phyloP scores from a whole-genome alignment of 2,888 invertebrate species.

The Amiota minor region DNA sequence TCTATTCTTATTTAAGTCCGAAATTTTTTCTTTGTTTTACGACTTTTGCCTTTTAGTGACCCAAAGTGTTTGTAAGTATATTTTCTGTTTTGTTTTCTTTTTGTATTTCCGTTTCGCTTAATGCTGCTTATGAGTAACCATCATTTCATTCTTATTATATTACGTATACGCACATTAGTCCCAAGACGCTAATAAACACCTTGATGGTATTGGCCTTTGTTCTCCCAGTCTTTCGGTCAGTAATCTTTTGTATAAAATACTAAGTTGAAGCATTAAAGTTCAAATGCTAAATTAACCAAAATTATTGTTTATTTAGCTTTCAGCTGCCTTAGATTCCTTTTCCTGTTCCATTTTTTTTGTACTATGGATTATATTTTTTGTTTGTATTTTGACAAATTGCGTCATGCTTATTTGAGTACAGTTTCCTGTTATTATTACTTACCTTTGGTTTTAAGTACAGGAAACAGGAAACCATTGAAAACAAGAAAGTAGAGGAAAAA shows the following conservation, averaged over 20 bases:
- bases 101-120: too few relatives aligned
- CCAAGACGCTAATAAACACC: constrained; percentile 64
- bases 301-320: constrained; percentile 28
- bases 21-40: background rate
- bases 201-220: constrained; percentile 37
- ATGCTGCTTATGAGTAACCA: too few relatives aligned
- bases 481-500: background rate
- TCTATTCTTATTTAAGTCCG: too few relatives aligned
- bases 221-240: background rate
- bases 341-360: constrained; percentile 1
- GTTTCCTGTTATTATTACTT: too few relatives aligned
- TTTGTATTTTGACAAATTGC: background rate
- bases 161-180: constrained; percentile 57
- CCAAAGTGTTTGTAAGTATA: background rate
- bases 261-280: background rate
- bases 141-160: background rate
- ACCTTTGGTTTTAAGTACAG: too few relatives aligned
- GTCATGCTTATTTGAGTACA: background rate
- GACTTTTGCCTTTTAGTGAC: constrained; percentile 15
- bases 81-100: background rate
- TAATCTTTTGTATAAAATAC: background rate
- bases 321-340: background rate
- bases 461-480: too few relatives aligned
- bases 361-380: background rate
- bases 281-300: constrained; percentile 22